A percentile compares a stretch with the other conserved stretches of the same genome.
Conservation (phyloP, 2,113 vertebrate species). For the Cranoglanis bouderius region DNA sequence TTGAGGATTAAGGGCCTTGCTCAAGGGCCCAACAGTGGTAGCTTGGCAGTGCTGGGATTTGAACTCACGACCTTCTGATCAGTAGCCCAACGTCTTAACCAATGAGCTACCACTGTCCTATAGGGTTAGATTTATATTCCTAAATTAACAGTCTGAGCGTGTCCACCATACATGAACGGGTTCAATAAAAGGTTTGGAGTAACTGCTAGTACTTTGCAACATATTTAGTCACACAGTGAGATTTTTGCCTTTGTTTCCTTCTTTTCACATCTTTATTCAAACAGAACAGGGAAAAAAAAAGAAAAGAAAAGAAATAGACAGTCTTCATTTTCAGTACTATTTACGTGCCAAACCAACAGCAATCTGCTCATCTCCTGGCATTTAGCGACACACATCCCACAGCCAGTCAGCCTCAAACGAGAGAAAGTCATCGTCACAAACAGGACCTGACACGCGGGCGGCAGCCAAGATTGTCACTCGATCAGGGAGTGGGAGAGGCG, state of each 20-base stretch:
- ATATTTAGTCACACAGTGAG: not conserved
- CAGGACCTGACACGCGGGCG: conserved; percentile 47
- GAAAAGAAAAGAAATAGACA: not conserved
- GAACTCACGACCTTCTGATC: too few species aligned
- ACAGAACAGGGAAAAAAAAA: conserved; percentile 15
- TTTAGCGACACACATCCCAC: conserved; percentile 27
- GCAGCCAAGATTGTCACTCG: conserved; percentile 44
- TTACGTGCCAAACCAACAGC: not conserved
- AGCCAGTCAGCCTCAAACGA: conserved; percentile 34
- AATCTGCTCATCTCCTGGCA: not conserved
- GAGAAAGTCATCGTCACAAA: conserved; percentile 45
- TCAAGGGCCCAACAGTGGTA: too few species aligned
- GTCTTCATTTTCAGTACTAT: conserved; percentile 16
- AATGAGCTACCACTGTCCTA: too few species aligned
- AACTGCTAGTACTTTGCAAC: not conserved
- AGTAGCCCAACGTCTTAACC: too few species aligned
- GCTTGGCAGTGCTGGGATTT: too few species aligned
- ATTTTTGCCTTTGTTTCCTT: not conserved
- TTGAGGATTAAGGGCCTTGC: too few species aligned
- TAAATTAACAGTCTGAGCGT: not conserved
- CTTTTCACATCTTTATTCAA: conserved; percentile 1
- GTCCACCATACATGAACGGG: not conserved
- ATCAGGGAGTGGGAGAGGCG: conserved; percentile 44
- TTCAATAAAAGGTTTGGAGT: not conserved
- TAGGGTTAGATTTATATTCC: too few species aligned